Evolutionary conservation across 2,113 vertebrate species (phyloP).

Genomic region (Gavialis gangeticus): DNA sequence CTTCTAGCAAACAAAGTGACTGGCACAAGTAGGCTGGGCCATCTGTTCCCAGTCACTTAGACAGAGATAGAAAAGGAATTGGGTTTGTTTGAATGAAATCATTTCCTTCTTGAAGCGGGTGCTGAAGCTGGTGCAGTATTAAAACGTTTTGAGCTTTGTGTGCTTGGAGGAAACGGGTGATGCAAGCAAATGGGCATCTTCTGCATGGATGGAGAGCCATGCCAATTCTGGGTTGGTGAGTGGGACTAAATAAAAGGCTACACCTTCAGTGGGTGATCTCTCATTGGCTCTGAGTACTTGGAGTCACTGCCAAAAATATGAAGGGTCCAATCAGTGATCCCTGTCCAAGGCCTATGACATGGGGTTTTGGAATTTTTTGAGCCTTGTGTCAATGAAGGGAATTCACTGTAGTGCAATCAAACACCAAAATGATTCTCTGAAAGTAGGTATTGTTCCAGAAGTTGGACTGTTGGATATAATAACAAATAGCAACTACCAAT

Average conservation of each 20-base stretch:
- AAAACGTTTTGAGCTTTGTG: fast-evolving
- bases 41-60: not conserved
- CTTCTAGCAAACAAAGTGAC: conserved; percentile 33
- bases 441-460: fast-evolving
- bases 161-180: not conserved
- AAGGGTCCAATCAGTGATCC: not conserved
- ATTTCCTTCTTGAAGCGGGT: not conserved
- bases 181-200: fast-evolving
- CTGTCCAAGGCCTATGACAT: fast-evolving
- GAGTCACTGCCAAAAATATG: fast-evolving
- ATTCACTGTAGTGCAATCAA: not conserved
- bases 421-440: not conserved
- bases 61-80: not conserved
- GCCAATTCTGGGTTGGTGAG: not conserved
- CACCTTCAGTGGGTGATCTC: not conserved
- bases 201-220: fast-evolving
- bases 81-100: not conserved
- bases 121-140: fast-evolving
- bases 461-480: not conserved
- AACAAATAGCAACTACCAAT: not conserved
- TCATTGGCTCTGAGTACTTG: too few relatives aligned
- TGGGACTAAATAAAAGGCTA: not conserved
- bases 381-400: not conserved
- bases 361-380: not conserved
- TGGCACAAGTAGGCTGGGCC: conserved; percentile 47